Percentiles rank a stretch among this genome's conserved stretches.
Evolutionary conservation across 2,113 vertebrate species (phyloP).

Genomic region (Donacobius atricapilla): DNA sequence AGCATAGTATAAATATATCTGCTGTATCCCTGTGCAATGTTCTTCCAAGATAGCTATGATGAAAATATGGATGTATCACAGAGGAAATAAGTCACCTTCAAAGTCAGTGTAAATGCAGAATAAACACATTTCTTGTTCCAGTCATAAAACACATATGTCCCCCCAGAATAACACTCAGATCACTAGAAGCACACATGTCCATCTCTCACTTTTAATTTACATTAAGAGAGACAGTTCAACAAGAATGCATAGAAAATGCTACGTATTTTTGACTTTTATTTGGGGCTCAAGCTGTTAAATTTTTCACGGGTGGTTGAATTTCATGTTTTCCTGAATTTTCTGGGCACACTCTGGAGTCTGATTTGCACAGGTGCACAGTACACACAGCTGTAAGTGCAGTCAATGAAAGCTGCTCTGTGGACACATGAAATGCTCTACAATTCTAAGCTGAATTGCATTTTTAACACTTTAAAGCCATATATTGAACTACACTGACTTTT

Average conservation of each 20-base stretch:
- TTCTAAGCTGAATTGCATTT: neutral
- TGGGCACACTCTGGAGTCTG: neutral
- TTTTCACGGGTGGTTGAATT: conserved; percentile 27
- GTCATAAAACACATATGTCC: neutral
- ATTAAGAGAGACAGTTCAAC: neutral
- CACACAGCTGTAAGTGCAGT: conserved; percentile 41
- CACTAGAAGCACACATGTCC: neutral
- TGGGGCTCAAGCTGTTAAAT: neutral
- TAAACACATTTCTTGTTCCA: neutral
- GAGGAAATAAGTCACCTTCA: neutral
- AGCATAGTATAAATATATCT: neutral
- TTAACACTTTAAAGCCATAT: neutral
- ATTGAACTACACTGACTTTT: neutral
- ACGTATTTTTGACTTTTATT: neutral
- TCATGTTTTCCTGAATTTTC: neutral
- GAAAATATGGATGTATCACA: neutral
- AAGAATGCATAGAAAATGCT: neutral
- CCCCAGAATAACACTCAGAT: neutral
- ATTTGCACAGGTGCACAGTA: conserved; percentile 52
- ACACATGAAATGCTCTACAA: neutral
- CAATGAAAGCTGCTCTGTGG: neutral
- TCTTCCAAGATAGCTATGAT: neutral
- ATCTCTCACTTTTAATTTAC: neutral
- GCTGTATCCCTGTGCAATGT: neutral
- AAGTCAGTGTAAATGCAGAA: neutral